Percentiles rank a stretch among this genome's conserved stretches.
phyloP scores from a whole-genome alignment of 1,140 invertebrate species.

The Brachionus sp. region DNA sequence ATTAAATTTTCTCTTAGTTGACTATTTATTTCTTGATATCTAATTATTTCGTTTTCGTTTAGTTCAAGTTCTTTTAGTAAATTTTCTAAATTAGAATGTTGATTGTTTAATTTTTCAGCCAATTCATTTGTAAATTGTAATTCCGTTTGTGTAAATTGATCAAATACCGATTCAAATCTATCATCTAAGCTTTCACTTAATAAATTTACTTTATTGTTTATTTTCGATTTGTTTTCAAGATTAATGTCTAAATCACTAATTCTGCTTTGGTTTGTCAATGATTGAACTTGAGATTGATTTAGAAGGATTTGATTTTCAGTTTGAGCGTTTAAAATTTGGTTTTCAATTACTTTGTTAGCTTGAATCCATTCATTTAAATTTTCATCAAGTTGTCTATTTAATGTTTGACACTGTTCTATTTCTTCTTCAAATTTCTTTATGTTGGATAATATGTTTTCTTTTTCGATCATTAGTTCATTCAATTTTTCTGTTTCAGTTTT shows the following conservation, averaged over 20 bases:
- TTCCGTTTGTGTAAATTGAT: neutral
- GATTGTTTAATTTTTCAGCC: neutral
- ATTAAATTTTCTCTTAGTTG: neutral
- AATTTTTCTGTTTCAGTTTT: neutral
- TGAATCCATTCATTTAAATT: conserved; percentile 16
- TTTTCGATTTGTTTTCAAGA: too few species aligned
- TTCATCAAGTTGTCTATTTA: neutral
- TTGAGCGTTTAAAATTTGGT: neutral
- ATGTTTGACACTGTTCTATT: neutral
- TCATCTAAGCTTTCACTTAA: neutral
- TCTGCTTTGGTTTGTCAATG: too few species aligned
- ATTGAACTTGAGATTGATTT: too few species aligned
- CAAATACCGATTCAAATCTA: neutral
- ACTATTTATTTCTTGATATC: conserved; percentile 13
- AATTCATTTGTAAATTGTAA: neutral
- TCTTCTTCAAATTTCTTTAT: neutral
- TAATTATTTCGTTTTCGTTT: neutral
- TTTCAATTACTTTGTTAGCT: neutral
- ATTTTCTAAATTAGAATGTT: neutral
- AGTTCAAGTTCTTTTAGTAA: neutral
- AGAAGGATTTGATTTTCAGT: neutral
- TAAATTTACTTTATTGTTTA: neutral
- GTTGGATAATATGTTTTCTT: neutral
- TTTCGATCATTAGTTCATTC: neutral
- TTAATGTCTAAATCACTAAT: too few species aligned